Evolutionary conservation across 2,797 vertebrate genomes (phyloP), one percentile per base, ranked within the genome.

Genomic region (Pantherophis alleghaniensis): DNA sequence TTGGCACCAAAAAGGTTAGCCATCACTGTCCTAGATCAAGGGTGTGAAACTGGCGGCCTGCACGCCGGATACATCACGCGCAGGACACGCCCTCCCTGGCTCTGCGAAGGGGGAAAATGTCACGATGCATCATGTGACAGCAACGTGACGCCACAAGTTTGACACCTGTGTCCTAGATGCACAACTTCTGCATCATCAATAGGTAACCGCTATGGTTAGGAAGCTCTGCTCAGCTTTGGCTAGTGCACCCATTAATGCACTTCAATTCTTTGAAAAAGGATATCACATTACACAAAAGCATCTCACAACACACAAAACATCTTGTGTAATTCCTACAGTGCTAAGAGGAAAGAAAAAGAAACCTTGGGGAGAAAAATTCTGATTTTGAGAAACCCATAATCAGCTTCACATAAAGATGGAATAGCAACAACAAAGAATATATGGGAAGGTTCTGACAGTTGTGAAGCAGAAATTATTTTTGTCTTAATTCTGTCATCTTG

Each of bases 1-100:
- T 51, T 1, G 6, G 47, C 6, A 51, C 47, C 47, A 51, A 51
- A 51, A 51, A 51, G 42, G 0, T 47, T 47, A 47, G 42, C 42
- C 42, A 47, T 47, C 42, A 47, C 5, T 47, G 42, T 47, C 28
- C 63, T 32, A n/a, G 63, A 69, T 32, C 13, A 10, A 24, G 60
- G 60, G 60, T 61, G 60, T 61, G 22, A 61, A 61, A 26, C 60
- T 26, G 9, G 22, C 1, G 0, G 60, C 7, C 60, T 10, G 2
- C 9, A 3, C 7, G 22, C 60, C 0, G 7, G 60, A 61, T 26
- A 3, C 0, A 1, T 61, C 60, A 61, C 2, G 0, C 0, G 2
- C 7, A 61, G 24, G 24, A 9, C 60, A 26, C 24, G 7, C 22
- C 20, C 60, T 26, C 60, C 7, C 60, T 7, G 11, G 56, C 56